These are phyloP conservation scores for Microplitis manilae DNA, from an alignment of 2,888 invertebrate genomes.

Conservation along the genomic window DNA sequence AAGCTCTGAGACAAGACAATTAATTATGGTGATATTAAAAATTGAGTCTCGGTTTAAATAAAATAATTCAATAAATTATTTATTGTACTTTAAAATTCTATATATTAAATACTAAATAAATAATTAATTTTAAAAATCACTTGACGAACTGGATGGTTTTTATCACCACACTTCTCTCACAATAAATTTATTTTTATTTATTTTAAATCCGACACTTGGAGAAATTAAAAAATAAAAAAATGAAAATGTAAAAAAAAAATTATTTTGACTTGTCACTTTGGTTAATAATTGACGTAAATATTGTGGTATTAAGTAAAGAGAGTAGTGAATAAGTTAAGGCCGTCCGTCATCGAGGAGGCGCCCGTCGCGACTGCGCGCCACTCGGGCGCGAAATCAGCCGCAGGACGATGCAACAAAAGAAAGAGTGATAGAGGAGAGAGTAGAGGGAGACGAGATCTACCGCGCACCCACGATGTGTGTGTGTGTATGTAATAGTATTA, in stretches of 20 bases:
- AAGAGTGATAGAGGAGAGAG: slow-evolving; percentile 11
- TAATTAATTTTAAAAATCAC: too few relatives aligned
- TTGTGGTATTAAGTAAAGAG: neutral
- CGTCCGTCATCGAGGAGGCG: slow-evolving; percentile 31
- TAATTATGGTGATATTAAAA: neutral
- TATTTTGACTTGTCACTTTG: neutral
- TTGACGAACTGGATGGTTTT: too few relatives aligned
- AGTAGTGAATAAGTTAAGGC: neutral
- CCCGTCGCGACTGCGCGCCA: slow-evolving; percentile 30
- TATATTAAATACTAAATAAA: too few relatives aligned
- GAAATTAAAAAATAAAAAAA: too few relatives aligned
- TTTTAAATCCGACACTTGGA: neutral
- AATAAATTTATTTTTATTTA: too few relatives aligned
- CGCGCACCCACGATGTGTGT: slow-evolving; percentile 19
- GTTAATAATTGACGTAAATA: neutral
- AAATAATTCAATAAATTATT: too few relatives aligned
- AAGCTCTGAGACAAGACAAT: neutral
- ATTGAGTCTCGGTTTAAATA: too few relatives aligned
- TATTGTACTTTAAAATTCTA: too few relatives aligned
- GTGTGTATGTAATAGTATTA: neutral
- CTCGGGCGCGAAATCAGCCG: slow-evolving; percentile 34
- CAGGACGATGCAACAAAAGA: slow-evolving; percentile 24
- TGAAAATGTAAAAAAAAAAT: neutral
- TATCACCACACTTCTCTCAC: neutral
- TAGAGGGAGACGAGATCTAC: slow-evolving; percentile 26